Conservation (phyloP, 2,113 vertebrate species). For the Laticauda laticaudata region DNA sequence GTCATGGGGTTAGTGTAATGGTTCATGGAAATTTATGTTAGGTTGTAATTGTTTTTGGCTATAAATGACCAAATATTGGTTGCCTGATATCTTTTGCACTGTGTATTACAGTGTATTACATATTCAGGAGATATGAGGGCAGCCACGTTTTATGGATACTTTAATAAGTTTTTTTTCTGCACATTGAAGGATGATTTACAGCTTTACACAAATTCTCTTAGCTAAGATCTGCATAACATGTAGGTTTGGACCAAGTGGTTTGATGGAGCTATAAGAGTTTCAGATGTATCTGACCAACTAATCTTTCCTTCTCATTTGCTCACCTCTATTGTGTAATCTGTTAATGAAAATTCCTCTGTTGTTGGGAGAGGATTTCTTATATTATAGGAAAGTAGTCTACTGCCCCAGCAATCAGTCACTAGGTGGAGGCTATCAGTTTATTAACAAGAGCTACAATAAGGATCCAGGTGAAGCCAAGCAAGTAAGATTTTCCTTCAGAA, state of each 20-base stretch:
- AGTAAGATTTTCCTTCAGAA: not conserved
- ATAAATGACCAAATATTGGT: no score
- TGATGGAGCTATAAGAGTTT: no score
- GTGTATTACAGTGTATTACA: not conserved
- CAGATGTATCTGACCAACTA: not conserved
- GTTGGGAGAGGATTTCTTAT: not conserved
- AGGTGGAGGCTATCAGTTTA: not conserved
- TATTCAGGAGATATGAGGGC: not conserved
- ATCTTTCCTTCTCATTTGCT: not conserved
- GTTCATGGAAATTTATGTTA: not conserved
- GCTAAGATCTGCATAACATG: not conserved
- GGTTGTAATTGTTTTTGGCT: not conserved
- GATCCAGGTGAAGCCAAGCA: not conserved
- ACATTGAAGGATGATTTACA: not conserved
- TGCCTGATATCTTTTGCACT: not conserved
- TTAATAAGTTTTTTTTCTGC: not conserved
- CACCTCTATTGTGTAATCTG: not conserved
- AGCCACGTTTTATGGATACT: not conserved
- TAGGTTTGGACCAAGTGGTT: not conserved
- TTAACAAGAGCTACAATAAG: not conserved
- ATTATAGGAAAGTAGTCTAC: not conserved
- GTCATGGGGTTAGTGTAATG: not conserved
- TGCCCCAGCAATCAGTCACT: not conserved
- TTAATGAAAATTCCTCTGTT: not conserved
- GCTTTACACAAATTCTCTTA: not conserved